A percentile compares a stretch with the other conserved stretches of the same genome.
phyloP scores from a whole-genome alignment of 2,888 invertebrate species.

The Petrolisthes manimaculis region DNA sequence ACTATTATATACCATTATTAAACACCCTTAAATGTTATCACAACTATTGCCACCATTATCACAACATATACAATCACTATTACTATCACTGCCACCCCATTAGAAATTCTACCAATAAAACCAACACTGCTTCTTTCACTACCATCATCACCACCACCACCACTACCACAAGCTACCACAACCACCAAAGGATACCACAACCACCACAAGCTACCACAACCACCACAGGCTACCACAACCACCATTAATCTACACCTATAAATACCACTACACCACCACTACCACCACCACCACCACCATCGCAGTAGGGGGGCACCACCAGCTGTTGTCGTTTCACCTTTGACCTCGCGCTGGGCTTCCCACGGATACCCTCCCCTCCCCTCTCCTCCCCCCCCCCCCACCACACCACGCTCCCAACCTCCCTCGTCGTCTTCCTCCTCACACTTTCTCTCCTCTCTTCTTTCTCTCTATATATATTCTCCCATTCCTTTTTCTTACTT shows the following conservation, averaged over 20 bases:
- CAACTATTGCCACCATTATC: not conserved
- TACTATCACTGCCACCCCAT: not conserved
- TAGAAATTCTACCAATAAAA: not conserved
- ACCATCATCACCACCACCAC: not conserved
- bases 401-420: not conserved
- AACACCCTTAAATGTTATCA: not conserved
- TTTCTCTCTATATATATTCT: not conserved
- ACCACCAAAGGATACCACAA: not conserved
- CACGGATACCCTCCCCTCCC: not conserved
- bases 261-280: not conserved
- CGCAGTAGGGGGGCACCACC: constrained; percentile 23
- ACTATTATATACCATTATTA: not conserved
- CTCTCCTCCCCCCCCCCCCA: not conserved
- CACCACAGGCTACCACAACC: constrained; percentile 11
- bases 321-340: constrained; percentile 32
- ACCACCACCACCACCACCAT: not conserved
- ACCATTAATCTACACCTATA: not conserved
- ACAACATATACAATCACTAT: not conserved
- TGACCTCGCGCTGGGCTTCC: constrained; percentile 33
- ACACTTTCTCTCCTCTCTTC: not conserved
- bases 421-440: not conserved
- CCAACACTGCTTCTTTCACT: constrained; percentile 3
- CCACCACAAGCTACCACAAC: not conserved
- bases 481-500: not conserved
- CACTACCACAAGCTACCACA: not conserved